Base-by-base conservation (phyloP, 1,140 invertebrate genomes). In the Brachionus calyciflorus region DNA sequence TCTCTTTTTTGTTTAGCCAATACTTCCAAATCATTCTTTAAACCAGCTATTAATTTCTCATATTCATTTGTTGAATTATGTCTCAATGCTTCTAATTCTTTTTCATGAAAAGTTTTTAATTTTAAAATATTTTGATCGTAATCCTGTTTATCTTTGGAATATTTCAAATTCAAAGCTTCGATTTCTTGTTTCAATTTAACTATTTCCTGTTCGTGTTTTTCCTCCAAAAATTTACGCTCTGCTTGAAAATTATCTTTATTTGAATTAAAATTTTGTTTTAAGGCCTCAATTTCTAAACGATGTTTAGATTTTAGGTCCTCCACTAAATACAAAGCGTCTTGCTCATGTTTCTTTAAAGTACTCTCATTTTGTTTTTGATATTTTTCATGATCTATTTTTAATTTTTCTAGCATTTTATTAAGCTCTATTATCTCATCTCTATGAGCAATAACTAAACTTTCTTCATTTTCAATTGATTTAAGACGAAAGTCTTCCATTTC, bases 91-190 rank as follows among this genome's bases (percentile, higher is more conserved):
- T 82, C 80, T 6, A 85, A 76, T 77, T 85, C 83, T 63, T 84
- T 83, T 79, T 84, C 81, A 79, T 84, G 83, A 77, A 84, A 84
- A 41, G 82, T 80, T 78, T 82, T 78, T 28, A 83, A 80, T 78
- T 84, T 83, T 26, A 55, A 77, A 17, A 84, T 78, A 70, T 84
- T 85, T 21, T 70, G 75, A 48, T 82, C 81, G 79, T 80, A 82
- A n/a, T 85, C 83, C 41, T 81, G 81, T 57, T 80, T 69, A 21
- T 81, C 53, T 80, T 81, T 79, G 19, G 63, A 33, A 79, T 82
- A 83, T 37, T 83, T 81, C 57, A 26, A 28, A 33, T 57, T 55
- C 10, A 30, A 10, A 24, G n/a, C 33, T 30, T 79, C 57, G 1
- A 79, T 30, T n/a, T 76, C 77, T n/a, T 53, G 28, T 57, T 81